Percentiles rank a stretch among this genome's conserved stretches.
Evolutionary conservation across 2,113 vertebrate genomes (phyloP).

Genomic region (Chlamydotis undulata): DNA sequence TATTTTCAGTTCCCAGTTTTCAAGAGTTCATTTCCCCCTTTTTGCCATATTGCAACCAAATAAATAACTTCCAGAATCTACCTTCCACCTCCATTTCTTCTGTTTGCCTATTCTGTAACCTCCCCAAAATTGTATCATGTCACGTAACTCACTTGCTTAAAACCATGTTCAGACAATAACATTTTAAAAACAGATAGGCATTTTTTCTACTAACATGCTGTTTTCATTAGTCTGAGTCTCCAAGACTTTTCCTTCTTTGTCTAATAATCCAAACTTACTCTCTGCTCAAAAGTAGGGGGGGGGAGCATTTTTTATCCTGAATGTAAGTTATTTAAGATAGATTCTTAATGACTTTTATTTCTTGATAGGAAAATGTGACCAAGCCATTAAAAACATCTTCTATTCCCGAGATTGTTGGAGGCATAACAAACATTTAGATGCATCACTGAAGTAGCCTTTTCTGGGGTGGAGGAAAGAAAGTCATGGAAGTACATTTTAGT

Average conservation of each 20-base stretch:
- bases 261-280: not conserved
- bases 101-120: not conserved
- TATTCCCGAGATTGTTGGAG: not conserved
- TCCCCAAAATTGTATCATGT: not conserved
- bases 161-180: not conserved
- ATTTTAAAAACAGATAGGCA: not conserved
- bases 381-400: not conserved
- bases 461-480: not conserved
- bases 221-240: constrained; percentile 1
- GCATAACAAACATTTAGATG: not conserved
- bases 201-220: constrained; percentile 6
- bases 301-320: not conserved
- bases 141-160: not conserved
- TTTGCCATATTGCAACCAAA: not conserved
- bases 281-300: not conserved
- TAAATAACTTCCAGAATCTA: not conserved
- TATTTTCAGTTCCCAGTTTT: not conserved
- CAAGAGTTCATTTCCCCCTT: not conserved
- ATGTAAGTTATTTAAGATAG: not conserved
- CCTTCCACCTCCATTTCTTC: not conserved
- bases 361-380: not conserved
- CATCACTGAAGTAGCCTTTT: not conserved
- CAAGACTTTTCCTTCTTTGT: not conserved
- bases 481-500: not conserved
- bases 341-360: not conserved